phyloP scores from a whole-genome alignment of 2,113 vertebrate species.

The Pangasianodon hypophthalmus region DNA sequence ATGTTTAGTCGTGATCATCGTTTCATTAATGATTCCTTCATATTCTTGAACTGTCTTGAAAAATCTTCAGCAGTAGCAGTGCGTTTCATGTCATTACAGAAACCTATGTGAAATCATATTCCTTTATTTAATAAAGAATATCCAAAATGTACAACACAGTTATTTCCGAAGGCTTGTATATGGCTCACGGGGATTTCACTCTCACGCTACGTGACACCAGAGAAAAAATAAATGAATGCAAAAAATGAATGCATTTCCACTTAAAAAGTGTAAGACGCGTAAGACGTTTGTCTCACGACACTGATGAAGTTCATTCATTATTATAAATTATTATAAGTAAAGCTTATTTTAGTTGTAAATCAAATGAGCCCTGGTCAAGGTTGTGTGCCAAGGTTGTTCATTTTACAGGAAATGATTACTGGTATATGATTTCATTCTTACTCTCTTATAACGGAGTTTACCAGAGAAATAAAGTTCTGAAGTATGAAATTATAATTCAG shows the following conservation, averaged over 20 bases:
- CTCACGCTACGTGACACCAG: not conserved
- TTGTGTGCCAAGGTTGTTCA: not conserved
- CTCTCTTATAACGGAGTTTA: not conserved
- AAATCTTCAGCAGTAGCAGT: constrained; percentile 13
- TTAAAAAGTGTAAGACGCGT: no score
- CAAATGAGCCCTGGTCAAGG: no score
- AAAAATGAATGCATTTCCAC: no score
- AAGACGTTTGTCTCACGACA: not conserved
- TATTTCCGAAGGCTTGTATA: not conserved
- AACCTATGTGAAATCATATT: constrained; percentile 39
- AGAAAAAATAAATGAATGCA: not conserved
- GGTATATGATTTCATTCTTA: not conserved
- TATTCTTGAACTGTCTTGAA: constrained; percentile 1
- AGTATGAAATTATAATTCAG: not conserved
- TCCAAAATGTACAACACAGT: not conserved
- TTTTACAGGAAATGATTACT: not conserved
- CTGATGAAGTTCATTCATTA: not conserved
- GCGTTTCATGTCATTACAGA: constrained; percentile 3
- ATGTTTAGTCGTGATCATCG: constrained; percentile 5
- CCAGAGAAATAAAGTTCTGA: not conserved
- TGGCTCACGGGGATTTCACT: not conserved
- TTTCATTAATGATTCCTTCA: constrained; percentile 11
- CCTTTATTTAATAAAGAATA: constrained; percentile 51
- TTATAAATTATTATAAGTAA: not conserved
- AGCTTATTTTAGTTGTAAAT: no score